Evolutionary conservation across 2,113 vertebrate species (phyloP).

Genomic region (sheep (Ovis aries)): DNA sequence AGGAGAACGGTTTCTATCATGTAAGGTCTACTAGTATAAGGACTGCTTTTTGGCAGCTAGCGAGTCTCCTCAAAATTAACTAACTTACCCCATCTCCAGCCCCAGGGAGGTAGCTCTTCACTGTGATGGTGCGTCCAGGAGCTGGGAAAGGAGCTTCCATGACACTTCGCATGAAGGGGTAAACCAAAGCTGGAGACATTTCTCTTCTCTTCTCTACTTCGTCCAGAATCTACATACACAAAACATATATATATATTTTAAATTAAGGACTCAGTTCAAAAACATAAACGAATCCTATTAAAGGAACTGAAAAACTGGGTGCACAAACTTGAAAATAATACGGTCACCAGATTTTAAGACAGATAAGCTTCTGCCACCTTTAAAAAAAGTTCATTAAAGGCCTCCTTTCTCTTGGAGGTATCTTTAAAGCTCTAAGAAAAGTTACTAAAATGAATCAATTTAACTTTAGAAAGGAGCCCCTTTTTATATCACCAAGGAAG

Average conservation of each 20-base stretch:
- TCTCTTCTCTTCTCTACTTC: conserved; percentile 95
- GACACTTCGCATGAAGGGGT: conserved; percentile 96
- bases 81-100: conserved; percentile 91
- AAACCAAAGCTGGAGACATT: conserved; percentile 92
- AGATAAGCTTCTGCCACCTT: neutral
- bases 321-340: neutral
- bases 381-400: neutral
- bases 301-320: neutral
- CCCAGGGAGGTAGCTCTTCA: conserved; percentile 96
- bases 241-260: neutral
- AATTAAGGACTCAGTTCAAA: neutral
- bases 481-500: neutral
- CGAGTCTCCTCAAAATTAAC: neutral
- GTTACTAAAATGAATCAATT: neutral
- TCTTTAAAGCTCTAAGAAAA: neutral
- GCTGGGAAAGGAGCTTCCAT: conserved; percentile 98
- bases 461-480: neutral
- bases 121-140: conserved; percentile 91
- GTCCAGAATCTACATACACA: conserved; percentile 89
- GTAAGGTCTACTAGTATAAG: neutral
- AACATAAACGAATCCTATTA: neutral
- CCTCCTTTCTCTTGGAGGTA: neutral
- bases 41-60: neutral
- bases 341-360: neutral
- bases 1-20: neutral